Evolutionary conservation across 2,113 vertebrate genomes (phyloP), one percentile per base, ranked within the genome.

Genomic region (Cygnus buccinator): DNA sequence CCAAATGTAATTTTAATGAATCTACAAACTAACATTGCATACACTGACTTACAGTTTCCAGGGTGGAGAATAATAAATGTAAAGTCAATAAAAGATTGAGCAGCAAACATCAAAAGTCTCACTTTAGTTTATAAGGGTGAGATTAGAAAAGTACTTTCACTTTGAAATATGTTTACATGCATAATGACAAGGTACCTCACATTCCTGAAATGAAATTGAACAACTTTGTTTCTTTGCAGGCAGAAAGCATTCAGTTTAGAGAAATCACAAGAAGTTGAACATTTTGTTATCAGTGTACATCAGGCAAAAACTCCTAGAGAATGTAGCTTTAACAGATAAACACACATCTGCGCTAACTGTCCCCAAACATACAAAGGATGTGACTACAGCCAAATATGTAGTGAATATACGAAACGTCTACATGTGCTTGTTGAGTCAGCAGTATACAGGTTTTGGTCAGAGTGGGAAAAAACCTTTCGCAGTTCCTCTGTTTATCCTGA

Each of bases 21-120:
- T 35, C 33, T 67, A 80, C 50, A 77, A 83, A 77, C 28, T 84
- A 35, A 71, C 46, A 29, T 52, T 71, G 73, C 20, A 52, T 19
- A 31, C 11, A 66, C 15, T 12, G 1, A 81, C 33, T 68, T 89
- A 66, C 4, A 87, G 55, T 88, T 94, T 91, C 43, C 61, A 71
- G 44, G 44, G 52, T 52, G 43, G 18, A 84, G 37, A 86, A 77
- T 25, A 92, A 79, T 26, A 80, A 90, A 85, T 10, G 66, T 57
- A 39, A 94, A 87, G 66, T 89, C 66, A 72, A 82, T 89, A 93
- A 58, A 84, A 65, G 39, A 91, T 65, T 79, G 84, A 84, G 82
- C 5, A 2, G 43, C 39, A 94, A 87, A 76, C 5, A 79, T 21
- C 7, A 22, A 26, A 92, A 93, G 58, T 73, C 62, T 76, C 48